Evolutionary conservation across 2,797 vertebrate species (phyloP), one percentile per base, ranked within the genome.

Genomic region (Pantherophis alleghaniensis): DNA sequence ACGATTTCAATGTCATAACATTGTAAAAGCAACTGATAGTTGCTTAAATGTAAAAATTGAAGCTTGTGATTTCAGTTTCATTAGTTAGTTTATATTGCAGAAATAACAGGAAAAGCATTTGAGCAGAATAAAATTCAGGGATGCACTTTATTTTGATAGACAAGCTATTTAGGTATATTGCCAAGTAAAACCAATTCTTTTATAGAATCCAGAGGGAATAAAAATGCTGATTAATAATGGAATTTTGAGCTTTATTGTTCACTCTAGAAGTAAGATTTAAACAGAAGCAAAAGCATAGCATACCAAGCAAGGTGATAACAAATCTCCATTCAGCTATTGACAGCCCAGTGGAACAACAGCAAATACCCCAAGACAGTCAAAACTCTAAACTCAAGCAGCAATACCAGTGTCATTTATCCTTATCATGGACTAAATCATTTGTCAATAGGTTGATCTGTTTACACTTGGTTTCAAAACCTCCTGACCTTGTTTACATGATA

Each of bases 91-190:
- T 66, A 55, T 87, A 28, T 69, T 90, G 53, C 59, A 59, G 61
- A 91, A 91, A 91, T 61, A 74, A 74, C 87, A 53, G 16, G 16
- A 59, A 57, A 69, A 63, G n/a, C 24, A 87, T 69, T 89, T 89
- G 24, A 90, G 37, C 28, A 3, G 37, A 89, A 32, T 18, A 90
- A 83, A 87, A 53, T 93, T 90, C 53, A 60, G 59, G 37, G 37
- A 87, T 74, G 60, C 42, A 86, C 59, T 92, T 92, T 42, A 69
- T 83, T 53, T 53, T 91, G 59, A 90, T 47, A 91, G 93, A 59
- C n/a, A 74, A 83, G 92, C 87, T 94, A 91, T 60, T 94, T 91
- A 87, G 59, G 69, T 42, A 22, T 10, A 79, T 79, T 79, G 7
- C 32, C 32, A 42, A 79, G 18, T 37, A 42, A 42, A 42, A 16